Base-by-base conservation (phyloP, 1,140 invertebrate genomes). In the Cydia splendana region DNA sequence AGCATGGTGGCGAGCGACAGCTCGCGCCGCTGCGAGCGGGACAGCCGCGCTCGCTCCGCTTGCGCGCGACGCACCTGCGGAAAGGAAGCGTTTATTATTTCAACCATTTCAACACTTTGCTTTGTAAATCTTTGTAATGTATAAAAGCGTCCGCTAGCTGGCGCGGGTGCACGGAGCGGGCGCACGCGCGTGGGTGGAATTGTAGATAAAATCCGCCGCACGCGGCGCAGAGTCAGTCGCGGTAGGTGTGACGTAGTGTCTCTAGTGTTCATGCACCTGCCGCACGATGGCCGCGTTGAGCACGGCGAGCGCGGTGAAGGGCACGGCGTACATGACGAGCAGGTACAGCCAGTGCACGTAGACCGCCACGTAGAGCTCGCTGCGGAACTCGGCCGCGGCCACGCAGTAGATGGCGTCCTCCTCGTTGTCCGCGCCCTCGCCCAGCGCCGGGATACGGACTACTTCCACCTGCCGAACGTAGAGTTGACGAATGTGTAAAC, bases 341-440 rank as follows among this genome's bases (percentile, higher is more conserved):
- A 99, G 95, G 90, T 99, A 99, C 88, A 98, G 94, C 96, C 97
- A 99, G 83, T 98, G 96, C 79, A 98, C 98, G 88, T 99, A 99
- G 7, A 98, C 94, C 30, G 95, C 95, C 65, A 97, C 96, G 91
- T 99, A 99, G 1, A 95, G 91, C 88, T 97, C 96, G 13, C 94
- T 93, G 69, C 98, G 95, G 81, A 99, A 93, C 2, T 91, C 82
- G 45, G 97, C 96, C 10, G 96, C 95, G 1, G 93, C 90, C 20
- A 97, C 95, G 81, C 96, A 96, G 84, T 96, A 97, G n/a, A 97
- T 91, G 1, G 95, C 94, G 20, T 95, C 94, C 67, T 94, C 91
- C 78, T 95, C 95, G 82, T 92, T 90, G 48, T 94, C 92, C 80
- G 87, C 38, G 13, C 20, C 48, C 24, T 4, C 67, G 38, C 12